Conservation (phyloP, 2,113 vertebrate species). For the Porphyrio hochstetteri region DNA sequence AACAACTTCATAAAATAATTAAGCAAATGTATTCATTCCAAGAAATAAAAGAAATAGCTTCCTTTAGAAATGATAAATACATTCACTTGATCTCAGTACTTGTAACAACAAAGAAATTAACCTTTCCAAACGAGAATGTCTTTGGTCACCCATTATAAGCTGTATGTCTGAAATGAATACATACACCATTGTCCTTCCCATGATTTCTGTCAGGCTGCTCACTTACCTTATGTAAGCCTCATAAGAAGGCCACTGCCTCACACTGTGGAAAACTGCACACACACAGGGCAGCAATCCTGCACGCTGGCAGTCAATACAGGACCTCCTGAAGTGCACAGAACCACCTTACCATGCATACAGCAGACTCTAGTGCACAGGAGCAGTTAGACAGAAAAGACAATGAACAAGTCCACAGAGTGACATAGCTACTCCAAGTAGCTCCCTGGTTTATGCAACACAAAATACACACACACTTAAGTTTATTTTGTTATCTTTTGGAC, state of each 20-base stretch:
- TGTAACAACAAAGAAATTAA: neutral
- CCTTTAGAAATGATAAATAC: neutral
- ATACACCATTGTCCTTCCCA: neutral
- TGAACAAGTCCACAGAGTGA: rapidly evolving
- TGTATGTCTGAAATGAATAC: neutral
- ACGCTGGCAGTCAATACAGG: rapidly evolving
- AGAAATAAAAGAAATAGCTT: neutral
- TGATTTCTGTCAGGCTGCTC: neutral
- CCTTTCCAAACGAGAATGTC: neutral
- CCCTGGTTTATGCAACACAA: neutral
- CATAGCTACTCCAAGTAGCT: neutral
- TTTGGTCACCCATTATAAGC: neutral
- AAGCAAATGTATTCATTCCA: neutral
- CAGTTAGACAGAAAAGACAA: neutral
- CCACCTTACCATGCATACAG: neutral
- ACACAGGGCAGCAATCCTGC: neutral
- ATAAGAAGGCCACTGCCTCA: neutral
- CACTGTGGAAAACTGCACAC: neutral
- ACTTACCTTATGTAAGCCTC: slow-evolving; percentile 36
- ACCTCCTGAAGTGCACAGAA: neutral
- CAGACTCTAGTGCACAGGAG: neutral
- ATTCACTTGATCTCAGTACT: neutral
- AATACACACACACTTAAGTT: neutral
- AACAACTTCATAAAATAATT: neutral
- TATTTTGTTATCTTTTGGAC: neutral